phyloP scores from a whole-genome alignment of 2,888 invertebrate species.

The Bedellia somnulentella region DNA sequence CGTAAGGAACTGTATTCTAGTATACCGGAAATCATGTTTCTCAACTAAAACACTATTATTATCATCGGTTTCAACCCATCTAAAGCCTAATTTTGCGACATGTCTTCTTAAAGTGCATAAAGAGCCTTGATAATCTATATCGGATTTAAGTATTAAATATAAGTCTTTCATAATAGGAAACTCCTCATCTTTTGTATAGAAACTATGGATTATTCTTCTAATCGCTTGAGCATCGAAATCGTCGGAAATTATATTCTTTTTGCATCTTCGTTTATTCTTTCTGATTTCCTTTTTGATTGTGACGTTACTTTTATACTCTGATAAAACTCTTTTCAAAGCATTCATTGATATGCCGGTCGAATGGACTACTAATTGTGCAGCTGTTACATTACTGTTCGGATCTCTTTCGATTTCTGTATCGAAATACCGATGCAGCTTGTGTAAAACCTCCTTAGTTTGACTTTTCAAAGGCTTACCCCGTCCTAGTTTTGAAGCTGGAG shows the following conservation, averaged over 20 bases:
- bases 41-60: conserved; percentile 17
- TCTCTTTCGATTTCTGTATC: conserved; percentile 17
- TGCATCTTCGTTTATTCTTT: conserved; percentile 12
- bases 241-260: conserved; percentile 14
- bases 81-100: conserved; percentile 17
- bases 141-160: conserved; percentile 16
- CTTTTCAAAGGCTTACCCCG: conserved; percentile 18
- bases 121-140: conserved; percentile 18
- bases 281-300: conserved; percentile 14
- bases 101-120: conserved; percentile 17
- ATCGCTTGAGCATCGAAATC: conserved; percentile 16
- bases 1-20: conserved; percentile 17
- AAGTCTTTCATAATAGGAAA: conserved; percentile 19
- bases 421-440: conserved; percentile 18
- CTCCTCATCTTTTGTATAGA: conserved; percentile 17
- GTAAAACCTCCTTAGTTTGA: conserved; percentile 18
- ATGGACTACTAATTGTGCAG: conserved; percentile 18
- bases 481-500: conserved; percentile 17
- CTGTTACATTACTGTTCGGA: conserved; percentile 18
- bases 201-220: conserved; percentile 17
- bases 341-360: conserved; percentile 19
- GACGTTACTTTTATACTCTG: conserved; percentile 12
- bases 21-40: conserved; percentile 17
- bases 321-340: conserved; percentile 15
- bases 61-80: conserved; percentile 19